Evolutionary conservation across 2,113 vertebrate species (phyloP).

Genomic region (Heterotis niloticus): DNA sequence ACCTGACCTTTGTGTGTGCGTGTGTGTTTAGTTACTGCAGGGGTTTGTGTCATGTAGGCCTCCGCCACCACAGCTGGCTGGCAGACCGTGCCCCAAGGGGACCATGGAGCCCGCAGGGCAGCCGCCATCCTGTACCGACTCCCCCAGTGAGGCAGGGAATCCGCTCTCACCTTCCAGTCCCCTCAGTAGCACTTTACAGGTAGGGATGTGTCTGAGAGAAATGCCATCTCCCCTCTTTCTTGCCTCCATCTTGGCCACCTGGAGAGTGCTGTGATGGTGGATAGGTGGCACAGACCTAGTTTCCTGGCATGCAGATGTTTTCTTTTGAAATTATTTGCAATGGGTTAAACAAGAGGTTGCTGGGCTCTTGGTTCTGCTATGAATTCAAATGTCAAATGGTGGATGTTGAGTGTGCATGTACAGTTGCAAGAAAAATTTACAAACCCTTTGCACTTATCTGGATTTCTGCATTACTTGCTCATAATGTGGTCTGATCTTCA

Average conservation of each 20-base stretch:
- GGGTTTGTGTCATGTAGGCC: conserved; percentile 58
- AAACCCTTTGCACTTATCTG: too few species aligned
- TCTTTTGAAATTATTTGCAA: neutral
- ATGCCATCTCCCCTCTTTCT: too few species aligned
- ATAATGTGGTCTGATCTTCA: too few species aligned
- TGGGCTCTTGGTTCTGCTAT: too few species aligned
- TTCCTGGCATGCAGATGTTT: neutral
- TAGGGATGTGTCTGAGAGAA: conserved; percentile 24
- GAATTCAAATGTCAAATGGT: too few species aligned
- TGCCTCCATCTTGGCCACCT: neutral
- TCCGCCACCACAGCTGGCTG: conserved; percentile 46
- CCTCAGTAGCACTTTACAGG: conserved; percentile 55
- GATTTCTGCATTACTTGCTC: too few species aligned
- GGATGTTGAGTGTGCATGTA: too few species aligned
- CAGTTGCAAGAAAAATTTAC: too few species aligned
- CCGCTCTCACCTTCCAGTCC: conserved; percentile 39
- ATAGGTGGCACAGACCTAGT: neutral
- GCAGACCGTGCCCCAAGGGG: conserved; percentile 56
- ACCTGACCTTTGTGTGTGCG: neutral
- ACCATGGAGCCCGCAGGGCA: conserved; percentile 59
- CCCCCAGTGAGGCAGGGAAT: conserved; percentile 56
- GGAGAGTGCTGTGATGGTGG: neutral
- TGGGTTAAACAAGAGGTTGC: neutral
- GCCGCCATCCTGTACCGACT: conserved; percentile 32
- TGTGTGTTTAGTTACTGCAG: neutral